phyloP scores from a whole-genome alignment of 2,113 vertebrate genomes.

The Rana temporaria region DNA sequence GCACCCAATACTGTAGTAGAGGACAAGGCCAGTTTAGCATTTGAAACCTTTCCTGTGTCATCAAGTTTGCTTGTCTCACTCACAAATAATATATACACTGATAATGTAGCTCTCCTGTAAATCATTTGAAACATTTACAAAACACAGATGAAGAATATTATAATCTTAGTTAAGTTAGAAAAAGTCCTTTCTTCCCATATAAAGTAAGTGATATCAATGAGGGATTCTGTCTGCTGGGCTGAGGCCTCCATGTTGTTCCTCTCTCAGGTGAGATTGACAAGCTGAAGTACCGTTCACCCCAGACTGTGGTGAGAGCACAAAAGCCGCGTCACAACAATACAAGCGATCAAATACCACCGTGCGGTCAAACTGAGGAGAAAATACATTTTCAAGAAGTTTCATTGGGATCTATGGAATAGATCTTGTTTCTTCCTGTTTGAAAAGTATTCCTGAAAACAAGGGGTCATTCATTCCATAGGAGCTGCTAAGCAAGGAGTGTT shows the following conservation, averaged over 20 bases:
- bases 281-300: constrained; percentile 35
- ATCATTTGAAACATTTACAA: no score
- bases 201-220: not conserved
- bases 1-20: no score
- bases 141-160: not conserved
- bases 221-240: not conserved
- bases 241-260: constrained; percentile 14
- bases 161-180: not conserved
- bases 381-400: constrained; percentile 54
- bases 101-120: not conserved
- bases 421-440: constrained; percentile 56
- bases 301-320: constrained; percentile 35
- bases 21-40: no score
- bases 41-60: no score
- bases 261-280: constrained; percentile 45
- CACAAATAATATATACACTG: not conserved
- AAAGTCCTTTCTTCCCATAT: no score
- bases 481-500: constrained; percentile 40
- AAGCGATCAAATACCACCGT: constrained; percentile 50
- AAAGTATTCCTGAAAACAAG: constrained; percentile 53
- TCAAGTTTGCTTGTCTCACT: no score
- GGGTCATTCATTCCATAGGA: constrained; percentile 54
- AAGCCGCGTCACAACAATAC: constrained; percentile 54
- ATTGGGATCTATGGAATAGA: constrained; percentile 48
- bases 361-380: constrained; percentile 45